Evolutionary conservation across 2,888 invertebrate genomes (phyloP), one percentile per base, ranked within the genome.

Genomic region (Rhagonycha fulva): DNA sequence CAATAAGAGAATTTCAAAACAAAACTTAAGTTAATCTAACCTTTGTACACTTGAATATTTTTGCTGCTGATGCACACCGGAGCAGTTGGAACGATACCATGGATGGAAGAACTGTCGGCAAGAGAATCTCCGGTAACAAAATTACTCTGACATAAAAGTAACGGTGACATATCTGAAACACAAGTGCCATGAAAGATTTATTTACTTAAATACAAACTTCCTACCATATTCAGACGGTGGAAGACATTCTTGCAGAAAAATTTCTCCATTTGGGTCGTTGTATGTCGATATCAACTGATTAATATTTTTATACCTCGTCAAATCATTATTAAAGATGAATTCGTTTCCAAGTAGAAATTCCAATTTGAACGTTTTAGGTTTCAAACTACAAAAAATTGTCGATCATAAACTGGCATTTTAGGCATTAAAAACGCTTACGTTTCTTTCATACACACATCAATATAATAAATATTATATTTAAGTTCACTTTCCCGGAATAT

Each of bases 211-310:
- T 67, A 32, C 12, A 47, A 62, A 68, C 73, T 75, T 79, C 85
- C 86, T 88, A 95, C 95, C 96, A 88, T 95, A 95, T 90, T 96
- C 96, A 0, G 96, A 95, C 10, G 96, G 94, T 23, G 95, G 96
- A 85, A 97, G 90, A 83, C 96, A 95, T 85, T 95, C 94, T 68
- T 91, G 90, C 9, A 95, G 87, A 84, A 89, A 92, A 83, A 94
- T 90, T 69, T 89, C 85, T 68, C 90, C 90, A 69, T 91, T 90
- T 0, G 91, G 89, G 82, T 92, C 90, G 83, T 91, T 91, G 83
- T 94, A 92, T 68, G 91, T 90, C 12, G 89, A 87, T 79, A 94
- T 89, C 70, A 95, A 89, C 80, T 92, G 90, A 73, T 90, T 89
- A 60, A 95, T 89, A 70, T 91, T 92, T 80, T 89, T 89, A 83